These are phyloP conservation scores for Cotesia typhae DNA, from an alignment of 1,140 invertebrate species.

Conservation along the genomic window DNA sequence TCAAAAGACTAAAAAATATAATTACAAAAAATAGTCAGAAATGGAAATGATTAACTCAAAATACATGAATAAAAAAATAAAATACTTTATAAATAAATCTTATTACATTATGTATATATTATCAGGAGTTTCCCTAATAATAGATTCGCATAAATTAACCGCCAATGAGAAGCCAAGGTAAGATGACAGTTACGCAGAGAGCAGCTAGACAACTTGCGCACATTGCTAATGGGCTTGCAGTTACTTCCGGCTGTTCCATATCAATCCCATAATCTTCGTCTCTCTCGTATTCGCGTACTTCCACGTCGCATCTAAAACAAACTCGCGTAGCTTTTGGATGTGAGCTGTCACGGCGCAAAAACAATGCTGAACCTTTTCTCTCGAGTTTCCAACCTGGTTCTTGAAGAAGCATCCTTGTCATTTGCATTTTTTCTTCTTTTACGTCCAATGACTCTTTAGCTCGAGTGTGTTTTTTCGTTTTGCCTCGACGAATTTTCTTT, in stretches of 20 bases:
- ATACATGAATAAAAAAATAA: no score
- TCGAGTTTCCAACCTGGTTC: conserved; percentile 67
- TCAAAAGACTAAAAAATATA: no score
- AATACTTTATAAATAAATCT: background rate
- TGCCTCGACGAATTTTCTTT: conserved; percentile 9
- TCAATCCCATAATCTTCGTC: conserved; percentile 57
- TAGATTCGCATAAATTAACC: conserved; percentile 45
- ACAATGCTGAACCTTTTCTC: conserved; percentile 60
- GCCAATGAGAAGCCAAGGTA: conserved; percentile 63
- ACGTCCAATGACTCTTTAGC: background rate
- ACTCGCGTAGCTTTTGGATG: conserved; percentile 55
- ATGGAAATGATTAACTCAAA: no score
- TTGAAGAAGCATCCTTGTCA: conserved; percentile 57
- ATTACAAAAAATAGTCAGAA: no score
- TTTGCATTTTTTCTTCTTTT: conserved; percentile 39
- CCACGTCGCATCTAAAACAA: conserved; percentile 65
- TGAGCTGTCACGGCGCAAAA: conserved; percentile 60
- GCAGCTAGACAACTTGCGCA: conserved; percentile 62
- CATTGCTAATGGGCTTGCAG: conserved; percentile 62
- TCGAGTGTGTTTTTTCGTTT: background rate
- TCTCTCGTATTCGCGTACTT: conserved; percentile 63
- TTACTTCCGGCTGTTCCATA: conserved; percentile 45
- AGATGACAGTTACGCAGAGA: conserved; percentile 60
- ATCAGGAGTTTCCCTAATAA: background rate
- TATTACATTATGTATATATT: background rate